Base-by-base conservation (phyloP, 2,797 vertebrate species). In the Threskiornis aethiopicus region DNA sequence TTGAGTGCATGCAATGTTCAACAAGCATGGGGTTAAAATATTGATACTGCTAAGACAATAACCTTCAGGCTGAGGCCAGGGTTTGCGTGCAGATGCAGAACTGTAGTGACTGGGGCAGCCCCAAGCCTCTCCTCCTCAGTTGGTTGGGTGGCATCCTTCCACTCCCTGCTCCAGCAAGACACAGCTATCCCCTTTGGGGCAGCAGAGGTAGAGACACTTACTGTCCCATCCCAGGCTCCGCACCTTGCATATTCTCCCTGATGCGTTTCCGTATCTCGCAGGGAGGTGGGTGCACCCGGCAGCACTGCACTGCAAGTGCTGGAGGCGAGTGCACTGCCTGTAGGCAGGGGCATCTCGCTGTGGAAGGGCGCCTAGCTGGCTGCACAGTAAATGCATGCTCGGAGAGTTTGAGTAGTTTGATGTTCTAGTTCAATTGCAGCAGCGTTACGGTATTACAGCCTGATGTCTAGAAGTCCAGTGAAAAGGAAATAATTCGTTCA, bases 171-270 rank as follows among this genome's bases (percentile, higher is more conserved):
- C 3, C 46, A 39, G 26, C 4, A 1, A 65, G 42, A 41, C 39
- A 22, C 33, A 79, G 46, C 19, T 64, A 4, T 28, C 9, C 2
- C 0, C 11, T 59, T 24, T 1, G 1, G 35, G 24, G 19, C 33
- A 61, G 35, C n/a, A 59, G 25, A 73, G 22, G 7, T 47, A 22
- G 33, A 22, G 33, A 47, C 7, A 5, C 16, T 2, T 15, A 4
- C 17, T 57, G 11, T 42, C 49, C 29, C 31, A 13, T 58, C 31
- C 17, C 61, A 78, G 15, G 37, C 61, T 66, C 67, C 65, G 44
- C 7, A 10, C 12, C 20, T 57, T 46, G 35, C 22, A 49, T 24
- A 11, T 80, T 35, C 42, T 72, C 44, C 72, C 58, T 39, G 14
- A 5, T 1, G 4, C 37, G 29, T 69, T 70, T 61, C 72, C 14